These are phyloP conservation scores for Mungos mungo DNA, from an alignment of 2,113 vertebrate genomes.

Conservation along the genomic window DNA sequence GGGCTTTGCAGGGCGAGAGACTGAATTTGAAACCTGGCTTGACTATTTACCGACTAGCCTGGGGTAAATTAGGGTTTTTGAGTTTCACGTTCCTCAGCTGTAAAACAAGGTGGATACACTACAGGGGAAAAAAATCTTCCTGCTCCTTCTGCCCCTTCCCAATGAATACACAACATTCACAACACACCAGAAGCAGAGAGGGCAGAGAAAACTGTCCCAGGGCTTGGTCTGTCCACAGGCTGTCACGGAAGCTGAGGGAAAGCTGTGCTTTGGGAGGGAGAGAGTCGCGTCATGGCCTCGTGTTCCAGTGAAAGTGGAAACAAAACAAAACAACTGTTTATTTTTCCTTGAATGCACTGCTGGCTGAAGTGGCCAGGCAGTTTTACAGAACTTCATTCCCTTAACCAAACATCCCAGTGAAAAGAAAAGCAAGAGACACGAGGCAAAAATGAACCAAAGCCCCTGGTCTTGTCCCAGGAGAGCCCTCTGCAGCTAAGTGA, in stretches of 20 bases:
- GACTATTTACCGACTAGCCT: neutral
- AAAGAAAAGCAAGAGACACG: conserved; percentile 72
- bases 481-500: conserved; percentile 54
- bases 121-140: neutral
- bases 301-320: conserved; percentile 28
- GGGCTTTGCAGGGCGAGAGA: neutral
- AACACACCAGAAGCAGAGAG: neutral
- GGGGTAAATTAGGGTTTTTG: neutral
- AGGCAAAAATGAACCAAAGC: conserved; percentile 69
- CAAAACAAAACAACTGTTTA: conserved; percentile 79
- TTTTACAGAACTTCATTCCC: conserved; percentile 72
- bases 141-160: neutral
- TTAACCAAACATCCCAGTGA: conserved; percentile 74
- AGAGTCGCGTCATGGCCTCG: neutral
- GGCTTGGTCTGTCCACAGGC: neutral
- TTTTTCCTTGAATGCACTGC: conserved; percentile 75
- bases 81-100: neutral
- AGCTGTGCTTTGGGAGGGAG: neutral
- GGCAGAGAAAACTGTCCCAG: neutral
- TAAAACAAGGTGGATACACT: neutral
- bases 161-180: neutral
- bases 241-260: neutral
- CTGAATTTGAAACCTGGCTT: neutral
- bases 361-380: conserved; percentile 76
- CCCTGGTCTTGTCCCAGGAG: conserved; percentile 5